A percentile compares a stretch with the other conserved stretches of the same genome.
Conservation (phyloP, 2,113 vertebrate genomes). For the Poicephalus meyeri region DNA sequence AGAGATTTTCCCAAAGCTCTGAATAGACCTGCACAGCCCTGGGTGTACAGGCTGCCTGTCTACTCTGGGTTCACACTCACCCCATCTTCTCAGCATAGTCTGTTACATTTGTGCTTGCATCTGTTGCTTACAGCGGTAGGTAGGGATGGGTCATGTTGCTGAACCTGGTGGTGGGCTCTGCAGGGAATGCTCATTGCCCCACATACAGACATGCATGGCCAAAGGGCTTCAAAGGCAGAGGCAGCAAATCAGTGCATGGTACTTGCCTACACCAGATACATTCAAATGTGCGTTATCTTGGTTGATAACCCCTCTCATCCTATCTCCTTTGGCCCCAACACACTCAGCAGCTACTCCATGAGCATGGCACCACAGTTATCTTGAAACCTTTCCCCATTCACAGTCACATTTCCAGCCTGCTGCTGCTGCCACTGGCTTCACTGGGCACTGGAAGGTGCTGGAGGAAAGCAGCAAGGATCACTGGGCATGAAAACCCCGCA, state of each 20-base stretch:
- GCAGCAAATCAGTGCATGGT: accelerated
- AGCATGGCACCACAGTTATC: accelerated
- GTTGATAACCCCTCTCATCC: not conserved
- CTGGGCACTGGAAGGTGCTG: not conserved
- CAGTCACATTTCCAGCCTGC: accelerated
- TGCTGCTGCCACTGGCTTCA: accelerated
- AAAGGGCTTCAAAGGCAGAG: not conserved
- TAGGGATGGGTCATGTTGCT: not conserved
- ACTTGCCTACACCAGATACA: accelerated
- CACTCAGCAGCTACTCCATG: not conserved
- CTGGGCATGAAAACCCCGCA: accelerated
- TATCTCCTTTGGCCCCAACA: not conserved
- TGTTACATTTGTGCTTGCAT: accelerated
- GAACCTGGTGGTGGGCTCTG: not conserved
- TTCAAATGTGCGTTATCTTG: not conserved
- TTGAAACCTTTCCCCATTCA: too few relatives aligned
- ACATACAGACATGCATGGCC: accelerated
- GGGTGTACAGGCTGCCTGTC: not conserved
- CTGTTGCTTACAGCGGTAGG: accelerated
- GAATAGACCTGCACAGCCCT: not conserved
- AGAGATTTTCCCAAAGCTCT: not conserved
- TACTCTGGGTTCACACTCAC: too few relatives aligned
- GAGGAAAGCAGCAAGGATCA: not conserved
- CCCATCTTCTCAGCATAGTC: not conserved
- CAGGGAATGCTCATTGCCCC: not conserved